phyloP scores from a whole-genome alignment of 2,113 vertebrate species.

The Peromyscus polionotus region DNA sequence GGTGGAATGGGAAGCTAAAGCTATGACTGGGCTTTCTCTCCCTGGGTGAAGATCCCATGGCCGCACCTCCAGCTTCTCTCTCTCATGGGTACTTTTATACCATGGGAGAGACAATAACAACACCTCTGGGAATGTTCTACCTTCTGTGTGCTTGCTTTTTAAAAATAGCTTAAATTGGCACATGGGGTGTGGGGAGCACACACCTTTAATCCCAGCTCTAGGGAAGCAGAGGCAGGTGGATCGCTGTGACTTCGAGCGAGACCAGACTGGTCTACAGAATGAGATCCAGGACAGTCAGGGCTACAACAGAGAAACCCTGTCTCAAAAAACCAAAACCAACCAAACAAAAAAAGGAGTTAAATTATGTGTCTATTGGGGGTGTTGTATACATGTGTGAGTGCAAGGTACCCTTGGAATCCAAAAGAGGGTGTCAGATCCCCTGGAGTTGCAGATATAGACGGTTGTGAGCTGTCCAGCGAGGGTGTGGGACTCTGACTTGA shows the following conservation, averaged over 20 bases:
- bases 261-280: not conserved
- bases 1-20: not conserved
- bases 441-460: not conserved
- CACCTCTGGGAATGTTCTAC: not conserved
- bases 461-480: not conserved
- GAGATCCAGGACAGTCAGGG: too few species aligned
- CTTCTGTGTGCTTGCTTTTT: not conserved
- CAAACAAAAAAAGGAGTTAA: too few species aligned
- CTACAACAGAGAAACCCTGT: not conserved
- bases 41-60: too few species aligned
- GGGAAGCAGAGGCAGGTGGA: not conserved
- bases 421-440: not conserved
- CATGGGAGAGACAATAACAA: not conserved
- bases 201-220: not conserved
- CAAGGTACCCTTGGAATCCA: not conserved
- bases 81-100: not conserved
- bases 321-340: not conserved
- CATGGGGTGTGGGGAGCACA: accelerated
- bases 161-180: not conserved
- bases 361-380: not conserved
- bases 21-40: not conserved
- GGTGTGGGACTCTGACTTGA: not conserved
- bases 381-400: not conserved
- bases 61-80: not conserved
- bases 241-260: not conserved